Conservation (phyloP, 2,888 invertebrate species). For the Schizaphis graminum region DNA sequence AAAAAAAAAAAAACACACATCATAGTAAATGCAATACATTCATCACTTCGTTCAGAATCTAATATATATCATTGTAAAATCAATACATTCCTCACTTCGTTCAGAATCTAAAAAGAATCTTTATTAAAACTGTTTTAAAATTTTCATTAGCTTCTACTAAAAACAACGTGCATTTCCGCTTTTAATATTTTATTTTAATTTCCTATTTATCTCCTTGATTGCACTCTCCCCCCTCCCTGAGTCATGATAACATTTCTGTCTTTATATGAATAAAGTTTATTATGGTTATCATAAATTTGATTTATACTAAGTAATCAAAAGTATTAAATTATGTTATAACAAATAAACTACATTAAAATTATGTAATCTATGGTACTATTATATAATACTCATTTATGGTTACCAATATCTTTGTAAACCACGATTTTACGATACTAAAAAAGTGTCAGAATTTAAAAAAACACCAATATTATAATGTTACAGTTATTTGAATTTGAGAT, state of each 20-base stretch:
- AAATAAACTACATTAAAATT: not conserved
- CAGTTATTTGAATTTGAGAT: not conserved
- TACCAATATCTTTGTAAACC: not conserved
- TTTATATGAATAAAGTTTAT: not conserved
- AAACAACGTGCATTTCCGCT: too few species aligned
- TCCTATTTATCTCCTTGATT: not conserved
- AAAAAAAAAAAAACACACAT: too few species aligned
- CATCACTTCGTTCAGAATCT: too few species aligned
- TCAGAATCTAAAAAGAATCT: not conserved
- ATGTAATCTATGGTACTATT: not conserved
- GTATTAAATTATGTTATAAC: not conserved
- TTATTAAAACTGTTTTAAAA: not conserved
- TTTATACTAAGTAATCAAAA: not conserved
- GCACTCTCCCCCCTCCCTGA: too few species aligned
- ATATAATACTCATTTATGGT: not conserved
- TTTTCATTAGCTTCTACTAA: not conserved
- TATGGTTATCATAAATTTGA: not conserved
- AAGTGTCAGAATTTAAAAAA: too few species aligned
- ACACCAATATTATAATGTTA: not conserved
- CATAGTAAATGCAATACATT: too few species aligned
- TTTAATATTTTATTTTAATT: not conserved
- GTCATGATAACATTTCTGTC: not conserved
- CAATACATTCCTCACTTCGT: too few species aligned
- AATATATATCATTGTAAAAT: too few species aligned
- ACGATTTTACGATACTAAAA: not conserved